These are phyloP conservation scores for Zapornia atra DNA, from an alignment of 2,113 vertebrate species.

Conservation along the genomic window DNA sequence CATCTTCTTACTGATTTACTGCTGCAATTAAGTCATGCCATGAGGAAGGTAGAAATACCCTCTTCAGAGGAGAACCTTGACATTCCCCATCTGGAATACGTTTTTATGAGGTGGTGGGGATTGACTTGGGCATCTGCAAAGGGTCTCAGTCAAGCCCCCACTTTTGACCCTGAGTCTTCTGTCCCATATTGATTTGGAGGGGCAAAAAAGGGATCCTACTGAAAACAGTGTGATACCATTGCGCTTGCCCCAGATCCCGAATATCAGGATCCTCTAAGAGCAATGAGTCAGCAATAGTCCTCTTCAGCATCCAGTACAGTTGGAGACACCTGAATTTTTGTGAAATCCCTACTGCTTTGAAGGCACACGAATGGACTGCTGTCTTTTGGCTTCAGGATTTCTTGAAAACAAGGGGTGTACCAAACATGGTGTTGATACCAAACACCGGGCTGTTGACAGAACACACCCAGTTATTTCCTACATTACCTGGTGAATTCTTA, in stretches of 20 bases:
- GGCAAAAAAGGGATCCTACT: not conserved
- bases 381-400: not conserved
- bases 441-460: not conserved
- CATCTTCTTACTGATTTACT: not conserved
- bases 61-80: not conserved
- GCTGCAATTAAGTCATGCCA: constrained; percentile 14
- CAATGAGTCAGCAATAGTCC: not conserved
- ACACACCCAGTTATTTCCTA: no score
- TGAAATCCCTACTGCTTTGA: not conserved
- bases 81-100: not conserved
- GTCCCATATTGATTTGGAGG: not conserved
- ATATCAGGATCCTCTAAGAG: not conserved
- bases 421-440: no score
- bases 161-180: not conserved
- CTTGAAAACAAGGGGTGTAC: not conserved
- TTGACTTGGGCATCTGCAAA: not conserved
- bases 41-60: not conserved
- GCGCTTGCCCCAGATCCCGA: not conserved
- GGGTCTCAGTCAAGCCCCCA: not conserved
- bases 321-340: not conserved
- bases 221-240: not conserved
- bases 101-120: not conserved
- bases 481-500: not conserved
- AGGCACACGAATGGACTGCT: not conserved
- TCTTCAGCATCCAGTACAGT: not conserved